A percentile compares a stretch with the other conserved stretches of the same genome.
Evolutionary conservation across 2,888 invertebrate genomes (phyloP).

Genomic region (Epinotia demarniana): DNA sequence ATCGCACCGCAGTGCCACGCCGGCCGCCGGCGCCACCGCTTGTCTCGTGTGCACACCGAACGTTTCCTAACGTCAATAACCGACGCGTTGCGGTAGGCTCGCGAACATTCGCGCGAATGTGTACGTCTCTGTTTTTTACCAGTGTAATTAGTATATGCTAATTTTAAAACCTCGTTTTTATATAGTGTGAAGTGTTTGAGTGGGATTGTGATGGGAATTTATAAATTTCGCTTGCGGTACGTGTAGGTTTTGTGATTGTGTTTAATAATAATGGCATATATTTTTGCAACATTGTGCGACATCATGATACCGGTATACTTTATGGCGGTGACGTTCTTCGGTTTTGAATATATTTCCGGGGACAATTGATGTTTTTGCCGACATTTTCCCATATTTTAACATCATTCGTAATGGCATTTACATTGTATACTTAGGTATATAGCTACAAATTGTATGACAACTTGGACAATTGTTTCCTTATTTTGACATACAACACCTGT

Average conservation of each 20-base stretch:
- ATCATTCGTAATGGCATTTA: not conserved
- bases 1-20: conserved; percentile 82
- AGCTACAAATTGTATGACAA: not conserved
- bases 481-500: not conserved
- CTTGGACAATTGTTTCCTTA: not conserved
- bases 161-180: conserved; percentile 43
- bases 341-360: conserved; percentile 13
- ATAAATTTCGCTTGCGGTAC: conserved; percentile 42
- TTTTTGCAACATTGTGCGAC: conserved; percentile 40
- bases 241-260: conserved; percentile 44
- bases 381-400: not conserved
- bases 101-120: conserved; percentile 54
- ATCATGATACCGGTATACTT: conserved; percentile 17
- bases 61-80: conserved; percentile 58
- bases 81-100: conserved; percentile 73
- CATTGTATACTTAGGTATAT: conserved; percentile 2
- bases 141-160: conserved; percentile 45
- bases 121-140: conserved; percentile 59
- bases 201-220: conserved; percentile 48
- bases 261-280: conserved; percentile 44
- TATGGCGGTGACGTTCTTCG: conserved; percentile 2
- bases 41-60: conserved; percentile 58
- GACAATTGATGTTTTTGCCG: not conserved
- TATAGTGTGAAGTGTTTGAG: conserved; percentile 45
- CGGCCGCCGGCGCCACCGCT: conserved; percentile 71